These are phyloP conservation scores for Danionella cerebrum DNA, from an alignment of 2,113 vertebrate genomes.

Conservation along the genomic window DNA sequence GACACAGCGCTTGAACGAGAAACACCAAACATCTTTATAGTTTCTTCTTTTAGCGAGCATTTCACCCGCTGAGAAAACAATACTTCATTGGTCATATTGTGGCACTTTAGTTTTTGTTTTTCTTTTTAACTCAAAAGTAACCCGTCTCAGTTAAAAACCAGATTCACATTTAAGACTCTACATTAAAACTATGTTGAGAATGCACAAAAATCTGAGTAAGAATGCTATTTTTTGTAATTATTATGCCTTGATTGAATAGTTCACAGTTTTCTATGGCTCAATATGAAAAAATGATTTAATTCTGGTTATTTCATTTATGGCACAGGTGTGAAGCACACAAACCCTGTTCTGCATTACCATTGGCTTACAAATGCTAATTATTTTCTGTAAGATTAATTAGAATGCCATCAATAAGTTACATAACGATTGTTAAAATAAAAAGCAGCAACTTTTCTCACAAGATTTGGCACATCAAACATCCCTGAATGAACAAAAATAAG, in stretches of 20 bases:
- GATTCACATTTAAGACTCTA: neutral
- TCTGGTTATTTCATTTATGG: neutral
- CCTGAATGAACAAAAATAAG: neutral
- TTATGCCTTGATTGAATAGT: too few species aligned
- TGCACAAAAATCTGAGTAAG: neutral
- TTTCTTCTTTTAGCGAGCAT: slow-evolving; percentile 34
- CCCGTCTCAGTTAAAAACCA: neutral
- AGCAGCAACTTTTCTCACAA: neutral
- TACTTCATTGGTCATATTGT: slow-evolving; percentile 27
- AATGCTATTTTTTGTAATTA: neutral
- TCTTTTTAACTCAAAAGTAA: neutral
- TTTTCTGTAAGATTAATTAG: slow-evolving; percentile 11
- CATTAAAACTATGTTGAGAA: neutral
- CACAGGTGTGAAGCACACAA: neutral
- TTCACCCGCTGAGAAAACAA: slow-evolving; percentile 13
- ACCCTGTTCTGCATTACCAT: neutral
- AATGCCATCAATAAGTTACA: neutral
- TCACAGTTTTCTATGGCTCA: slow-evolving; percentile 15
- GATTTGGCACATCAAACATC: slow-evolving; percentile 10
- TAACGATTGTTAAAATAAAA: neutral
- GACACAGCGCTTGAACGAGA: slow-evolving; percentile 55
- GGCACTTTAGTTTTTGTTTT: slow-evolving; percentile 40
- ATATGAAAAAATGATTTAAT: neutral
- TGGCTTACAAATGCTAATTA: neutral
- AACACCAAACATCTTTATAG: slow-evolving; percentile 34